Conservation (phyloP, 1,140 invertebrate genomes). For the Scaptomyza graminum region DNA sequence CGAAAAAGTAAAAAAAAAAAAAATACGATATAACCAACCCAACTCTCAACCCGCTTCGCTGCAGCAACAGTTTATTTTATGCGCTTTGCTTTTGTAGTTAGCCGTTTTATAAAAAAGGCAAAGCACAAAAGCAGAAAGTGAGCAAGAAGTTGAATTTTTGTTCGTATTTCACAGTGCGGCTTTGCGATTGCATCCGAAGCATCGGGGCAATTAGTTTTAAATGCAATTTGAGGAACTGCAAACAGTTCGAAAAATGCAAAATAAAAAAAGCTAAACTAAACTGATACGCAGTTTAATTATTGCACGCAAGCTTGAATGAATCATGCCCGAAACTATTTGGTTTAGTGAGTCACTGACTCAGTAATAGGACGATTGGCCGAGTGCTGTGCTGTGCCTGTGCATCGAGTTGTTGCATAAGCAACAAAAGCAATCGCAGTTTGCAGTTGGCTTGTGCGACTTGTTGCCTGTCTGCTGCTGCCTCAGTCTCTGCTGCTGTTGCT, state of each 20-base stretch:
- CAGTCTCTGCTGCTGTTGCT: constrained; percentile 1
- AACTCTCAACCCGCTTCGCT: constrained; percentile 31
- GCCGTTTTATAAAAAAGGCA: constrained; percentile 15
- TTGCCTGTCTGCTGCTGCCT: constrained; percentile 46
- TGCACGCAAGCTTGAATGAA: constrained; percentile 24
- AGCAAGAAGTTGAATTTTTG: background rate
- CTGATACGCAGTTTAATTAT: background rate
- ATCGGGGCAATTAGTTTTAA: constrained; percentile 17
- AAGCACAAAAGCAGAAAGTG: constrained; percentile 11
- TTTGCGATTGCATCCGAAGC: constrained; percentile 6
- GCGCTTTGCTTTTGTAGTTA: constrained; percentile 38
- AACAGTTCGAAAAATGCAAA: too few species aligned
- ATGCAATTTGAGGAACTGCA: constrained; percentile 7
- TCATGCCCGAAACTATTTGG: constrained; percentile 21
- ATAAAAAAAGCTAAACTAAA: too few species aligned
- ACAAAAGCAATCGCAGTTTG: constrained; percentile 52
- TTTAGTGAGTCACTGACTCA: constrained; percentile 49
- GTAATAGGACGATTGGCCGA: constrained; percentile 50
- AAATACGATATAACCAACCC: constrained; percentile 52
- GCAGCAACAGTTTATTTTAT: constrained; percentile 77
- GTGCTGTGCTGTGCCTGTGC: constrained; percentile 46
- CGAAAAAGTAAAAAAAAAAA: constrained; percentile 36
- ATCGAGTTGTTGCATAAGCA: constrained; percentile 69
- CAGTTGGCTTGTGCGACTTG: constrained; percentile 50
- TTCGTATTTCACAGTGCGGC: background rate